phyloP scores from a whole-genome alignment of 2,888 invertebrate species.

The Tillus elongatus region DNA sequence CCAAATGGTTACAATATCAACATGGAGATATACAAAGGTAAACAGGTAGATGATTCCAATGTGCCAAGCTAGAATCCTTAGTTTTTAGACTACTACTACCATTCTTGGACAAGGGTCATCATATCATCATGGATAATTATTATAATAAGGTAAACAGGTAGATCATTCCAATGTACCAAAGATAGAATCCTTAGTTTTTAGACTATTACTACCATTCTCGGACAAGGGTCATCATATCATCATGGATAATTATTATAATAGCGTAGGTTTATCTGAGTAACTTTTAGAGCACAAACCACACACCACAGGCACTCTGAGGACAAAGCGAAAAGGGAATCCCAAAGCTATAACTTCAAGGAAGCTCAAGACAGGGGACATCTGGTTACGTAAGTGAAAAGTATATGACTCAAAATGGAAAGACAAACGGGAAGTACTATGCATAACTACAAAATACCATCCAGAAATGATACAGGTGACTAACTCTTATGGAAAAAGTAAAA shows the following conservation, averaged over 20 bases:
- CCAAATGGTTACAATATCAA: slow-evolving; percentile 22
- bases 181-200: slow-evolving; percentile 21
- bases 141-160: slow-evolving; percentile 22
- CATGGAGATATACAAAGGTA: slow-evolving; percentile 22
- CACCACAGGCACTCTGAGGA: slow-evolving; percentile 21
- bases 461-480: slow-evolving; percentile 15
- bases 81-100: slow-evolving; percentile 25
- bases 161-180: slow-evolving; percentile 6
- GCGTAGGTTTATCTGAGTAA: slow-evolving; percentile 17
- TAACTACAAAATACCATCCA: slow-evolving; percentile 22
- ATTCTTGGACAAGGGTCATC: no score
- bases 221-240: slow-evolving; percentile 26
- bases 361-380: slow-evolving; percentile 8
- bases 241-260: slow-evolving; percentile 27
- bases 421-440: slow-evolving; percentile 18
- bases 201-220: no score
- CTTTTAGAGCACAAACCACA: slow-evolving; percentile 18
- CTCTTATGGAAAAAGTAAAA: slow-evolving; percentile 14
- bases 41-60: no score
- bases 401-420: slow-evolving; percentile 21
- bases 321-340: slow-evolving; percentile 22
- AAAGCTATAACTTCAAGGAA: slow-evolving; percentile 7
- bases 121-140: slow-evolving; percentile 13
- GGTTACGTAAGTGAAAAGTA: slow-evolving; percentile 6
- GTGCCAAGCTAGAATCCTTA: slow-evolving; percentile 16